Conservation (phyloP, 2,797 vertebrate genomes). For the Rhynchonycteris naso region DNA sequence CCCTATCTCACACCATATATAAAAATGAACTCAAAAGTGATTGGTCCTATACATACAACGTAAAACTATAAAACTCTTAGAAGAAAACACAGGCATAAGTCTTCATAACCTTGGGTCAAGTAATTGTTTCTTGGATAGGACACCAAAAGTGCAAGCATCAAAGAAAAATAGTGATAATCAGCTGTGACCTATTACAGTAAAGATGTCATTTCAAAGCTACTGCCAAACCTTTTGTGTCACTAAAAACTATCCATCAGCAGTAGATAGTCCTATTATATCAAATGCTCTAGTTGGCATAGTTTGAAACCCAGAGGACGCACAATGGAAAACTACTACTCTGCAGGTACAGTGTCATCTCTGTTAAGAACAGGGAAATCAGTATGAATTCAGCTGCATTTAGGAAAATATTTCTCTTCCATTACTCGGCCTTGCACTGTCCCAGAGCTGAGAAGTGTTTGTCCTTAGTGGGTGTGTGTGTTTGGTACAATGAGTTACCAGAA, state of each 20-base stretch:
- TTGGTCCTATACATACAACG: neutral
- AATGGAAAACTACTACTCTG: neutral
- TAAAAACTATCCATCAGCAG: neutral
- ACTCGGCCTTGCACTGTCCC: neutral
- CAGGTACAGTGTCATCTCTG: neutral
- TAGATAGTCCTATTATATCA: neutral
- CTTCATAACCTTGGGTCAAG: neutral
- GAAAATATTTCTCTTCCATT: conserved; percentile 9
- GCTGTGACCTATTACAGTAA: neutral
- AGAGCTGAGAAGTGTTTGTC: neutral
- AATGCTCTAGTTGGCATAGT: neutral
- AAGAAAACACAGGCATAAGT: neutral
- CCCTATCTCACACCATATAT: neutral
- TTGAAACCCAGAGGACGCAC: neutral
- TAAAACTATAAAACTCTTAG: neutral
- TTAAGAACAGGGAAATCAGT: neutral
- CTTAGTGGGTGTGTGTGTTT: neutral
- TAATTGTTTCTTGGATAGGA: neutral
- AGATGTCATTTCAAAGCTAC: neutral
- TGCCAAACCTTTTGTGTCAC: neutral
- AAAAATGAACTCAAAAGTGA: neutral
- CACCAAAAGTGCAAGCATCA: neutral
- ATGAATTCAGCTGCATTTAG: neutral
- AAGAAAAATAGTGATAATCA: neutral
- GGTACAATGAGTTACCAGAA: neutral